These are phyloP conservation scores for Drosophila gunungcola DNA, from an alignment of 1,140 invertebrate species.

Conservation along the genomic window DNA sequence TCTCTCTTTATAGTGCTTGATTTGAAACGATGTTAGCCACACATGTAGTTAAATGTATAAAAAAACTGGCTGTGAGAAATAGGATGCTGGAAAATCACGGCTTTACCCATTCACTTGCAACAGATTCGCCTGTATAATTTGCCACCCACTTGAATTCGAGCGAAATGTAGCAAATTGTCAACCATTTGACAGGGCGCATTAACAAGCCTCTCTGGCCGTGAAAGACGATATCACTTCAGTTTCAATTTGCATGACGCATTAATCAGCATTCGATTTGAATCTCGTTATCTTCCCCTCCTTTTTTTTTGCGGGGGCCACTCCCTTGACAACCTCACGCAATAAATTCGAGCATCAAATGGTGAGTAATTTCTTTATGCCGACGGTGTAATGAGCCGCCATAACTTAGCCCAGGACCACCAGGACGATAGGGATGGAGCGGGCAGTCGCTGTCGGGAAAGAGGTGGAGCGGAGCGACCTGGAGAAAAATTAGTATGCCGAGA, in stretches of 20 bases:
- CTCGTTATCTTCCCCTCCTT: conserved; percentile 54
- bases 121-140: conserved; percentile 27
- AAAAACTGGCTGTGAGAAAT: too few species aligned
- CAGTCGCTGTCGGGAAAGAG: background rate
- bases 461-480: conserved; percentile 37
- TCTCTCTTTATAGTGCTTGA: too few species aligned
- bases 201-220: conserved; percentile 28
- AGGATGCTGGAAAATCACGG: background rate
- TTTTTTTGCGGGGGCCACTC: conserved; percentile 12
- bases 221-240: conserved; percentile 53
- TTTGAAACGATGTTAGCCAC: background rate
- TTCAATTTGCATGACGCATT: conserved; percentile 74
- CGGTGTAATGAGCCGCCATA: conserved; percentile 67
- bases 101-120: background rate
- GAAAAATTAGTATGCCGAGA: conserved; percentile 73
- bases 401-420: conserved; percentile 43
- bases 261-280: conserved; percentile 78
- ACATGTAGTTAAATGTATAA: background rate
- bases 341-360: conserved; percentile 76
- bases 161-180: conserved; percentile 48
- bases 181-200: conserved; percentile 39
- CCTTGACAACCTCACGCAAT: conserved; percentile 50
- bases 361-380: conserved; percentile 66
- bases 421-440: conserved; percentile 17
- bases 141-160: conserved; percentile 1